Conservation (phyloP, 2,888 invertebrate species). For the Odontomyia ornata region DNA sequence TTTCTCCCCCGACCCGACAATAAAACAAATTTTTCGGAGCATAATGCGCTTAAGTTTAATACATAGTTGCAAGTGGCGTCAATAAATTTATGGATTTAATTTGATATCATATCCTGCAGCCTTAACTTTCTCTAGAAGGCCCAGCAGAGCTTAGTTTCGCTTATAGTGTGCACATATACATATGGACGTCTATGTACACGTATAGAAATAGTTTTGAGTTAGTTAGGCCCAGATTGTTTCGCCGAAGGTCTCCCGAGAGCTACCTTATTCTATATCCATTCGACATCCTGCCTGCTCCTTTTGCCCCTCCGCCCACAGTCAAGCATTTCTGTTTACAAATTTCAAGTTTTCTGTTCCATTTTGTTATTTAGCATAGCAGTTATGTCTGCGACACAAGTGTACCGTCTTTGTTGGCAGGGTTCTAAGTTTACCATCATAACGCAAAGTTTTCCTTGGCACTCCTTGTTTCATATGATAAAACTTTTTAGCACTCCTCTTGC, state of each 20-base stretch:
- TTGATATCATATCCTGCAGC: constrained; percentile 36
- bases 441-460: constrained; percentile 36
- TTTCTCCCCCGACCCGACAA: background rate
- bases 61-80: constrained; percentile 34
- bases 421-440: constrained; percentile 35
- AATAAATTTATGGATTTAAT: constrained; percentile 43
- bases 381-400: constrained; percentile 28
- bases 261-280: background rate
- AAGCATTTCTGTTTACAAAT: constrained; percentile 13
- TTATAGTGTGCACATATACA: background rate
- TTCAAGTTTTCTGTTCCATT: constrained; percentile 23
- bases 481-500: constrained; percentile 35
- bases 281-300: background rate
- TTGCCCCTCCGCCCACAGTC: no score
- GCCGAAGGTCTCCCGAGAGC: background rate
- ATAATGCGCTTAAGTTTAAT: constrained; percentile 44
- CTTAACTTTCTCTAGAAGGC: constrained; percentile 1
- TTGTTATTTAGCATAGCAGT: constrained; percentile 20
- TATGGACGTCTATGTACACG: no score
- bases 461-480: constrained; percentile 42
- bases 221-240: constrained; percentile 23
- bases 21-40: constrained; percentile 33
- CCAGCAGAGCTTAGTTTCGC: background rate
- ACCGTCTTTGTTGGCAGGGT: constrained; percentile 9
- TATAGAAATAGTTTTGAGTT: background rate